A percentile compares a stretch with the other conserved stretches of the same genome.
Evolutionary conservation across 2,888 invertebrate species (phyloP).

Genomic region (Ctenicera cuprea): DNA sequence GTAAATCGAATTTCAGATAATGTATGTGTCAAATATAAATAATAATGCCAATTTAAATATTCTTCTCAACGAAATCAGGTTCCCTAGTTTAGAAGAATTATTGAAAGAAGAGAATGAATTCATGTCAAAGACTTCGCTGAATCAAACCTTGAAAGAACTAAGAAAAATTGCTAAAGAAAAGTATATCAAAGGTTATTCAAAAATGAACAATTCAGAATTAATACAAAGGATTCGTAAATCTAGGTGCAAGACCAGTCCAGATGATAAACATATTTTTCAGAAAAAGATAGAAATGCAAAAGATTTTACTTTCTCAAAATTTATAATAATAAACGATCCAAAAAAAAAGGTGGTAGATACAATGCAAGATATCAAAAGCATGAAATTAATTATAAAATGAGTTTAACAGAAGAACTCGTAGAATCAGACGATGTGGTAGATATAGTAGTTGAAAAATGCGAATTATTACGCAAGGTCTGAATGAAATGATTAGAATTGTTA

Average conservation of each 20-base stretch:
- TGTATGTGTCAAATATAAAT: too few relatives aligned
- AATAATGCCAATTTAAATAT: conserved; percentile 20
- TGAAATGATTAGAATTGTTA: conserved; percentile 1
- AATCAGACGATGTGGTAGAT: not conserved
- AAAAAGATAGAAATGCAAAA: conserved; percentile 1
- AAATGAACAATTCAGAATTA: too few relatives aligned
- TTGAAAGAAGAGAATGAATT: conserved; percentile 4
- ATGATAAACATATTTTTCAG: not conserved
- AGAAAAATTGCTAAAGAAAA: conserved; percentile 10
- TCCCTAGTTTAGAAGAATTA: conserved; percentile 6
- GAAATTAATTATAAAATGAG: conserved; percentile 6
- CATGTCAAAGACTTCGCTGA: not conserved
- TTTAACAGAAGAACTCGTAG: conserved; percentile 1
- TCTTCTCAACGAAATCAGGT: conserved; percentile 11
- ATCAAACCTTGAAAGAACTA: conserved; percentile 7
- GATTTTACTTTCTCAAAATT: conserved; percentile 1
- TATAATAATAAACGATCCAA: not conserved
- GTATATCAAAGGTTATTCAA: conserved; percentile 9
- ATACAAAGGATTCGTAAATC: not conserved
- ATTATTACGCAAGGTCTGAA: not conserved
- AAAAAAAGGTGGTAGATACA: conserved; percentile 5
- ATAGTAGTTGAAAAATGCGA: not conserved
- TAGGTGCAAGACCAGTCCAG: not conserved
- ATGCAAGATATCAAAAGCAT: conserved; percentile 5
- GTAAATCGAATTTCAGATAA: too few relatives aligned